These are phyloP conservation scores for Nasonia vitripennis DNA, from an alignment of 1,140 invertebrate genomes.

Conservation along the genomic window DNA sequence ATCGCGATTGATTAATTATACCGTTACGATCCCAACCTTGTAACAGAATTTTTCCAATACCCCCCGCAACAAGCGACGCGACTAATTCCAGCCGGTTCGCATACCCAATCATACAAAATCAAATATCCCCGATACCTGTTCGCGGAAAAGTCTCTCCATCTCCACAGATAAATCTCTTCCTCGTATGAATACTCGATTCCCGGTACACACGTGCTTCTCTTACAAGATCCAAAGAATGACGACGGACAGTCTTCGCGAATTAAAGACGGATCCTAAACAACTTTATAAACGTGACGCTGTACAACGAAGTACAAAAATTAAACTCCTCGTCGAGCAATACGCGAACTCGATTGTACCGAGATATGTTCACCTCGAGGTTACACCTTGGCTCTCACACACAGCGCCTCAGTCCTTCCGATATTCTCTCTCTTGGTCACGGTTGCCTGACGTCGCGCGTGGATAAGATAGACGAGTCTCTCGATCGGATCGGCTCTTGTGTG, in stretches of 20 bases:
- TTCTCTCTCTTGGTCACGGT: too few species aligned
- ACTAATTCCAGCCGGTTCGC: neutral
- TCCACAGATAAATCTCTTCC: slow-evolving; percentile 24
- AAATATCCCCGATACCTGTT: neutral
- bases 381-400: neutral
- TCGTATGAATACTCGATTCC: slow-evolving; percentile 22
- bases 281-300: slow-evolving; percentile 15
- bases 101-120: neutral
- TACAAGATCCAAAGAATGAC: neutral
- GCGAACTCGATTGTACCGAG: slow-evolving; percentile 2
- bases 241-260: neutral
- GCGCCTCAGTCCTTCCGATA: too few species aligned
- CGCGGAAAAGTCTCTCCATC: neutral
- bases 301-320: neutral
- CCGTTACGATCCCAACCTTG: neutral
- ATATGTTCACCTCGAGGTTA: neutral
- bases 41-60: slow-evolving; percentile 7
- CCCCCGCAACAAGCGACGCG: neutral
- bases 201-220: neutral
- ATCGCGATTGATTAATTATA: neutral
- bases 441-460: neutral
- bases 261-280: slow-evolving; percentile 34
- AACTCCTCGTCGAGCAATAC: neutral
- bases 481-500: neutral
- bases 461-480: slow-evolving; percentile 32